Percentiles rank a stretch among this genome's conserved stretches.
Evolutionary conservation across 2,113 vertebrate species (phyloP).

Genomic region (Hystrix cristata): DNA sequence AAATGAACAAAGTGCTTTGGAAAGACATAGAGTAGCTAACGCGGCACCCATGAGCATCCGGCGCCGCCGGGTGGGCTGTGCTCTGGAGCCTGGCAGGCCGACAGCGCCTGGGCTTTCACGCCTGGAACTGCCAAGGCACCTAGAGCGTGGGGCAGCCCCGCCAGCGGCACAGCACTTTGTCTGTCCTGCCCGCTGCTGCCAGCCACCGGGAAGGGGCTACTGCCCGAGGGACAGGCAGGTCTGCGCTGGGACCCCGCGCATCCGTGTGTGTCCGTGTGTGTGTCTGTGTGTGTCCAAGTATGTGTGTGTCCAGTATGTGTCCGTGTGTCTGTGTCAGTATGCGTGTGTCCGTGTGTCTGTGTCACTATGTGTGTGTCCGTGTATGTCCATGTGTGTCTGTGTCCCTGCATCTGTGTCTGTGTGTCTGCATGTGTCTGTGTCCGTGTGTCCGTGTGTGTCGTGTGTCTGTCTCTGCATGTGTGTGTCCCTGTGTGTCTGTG

Average conservation of each 20-base stretch:
- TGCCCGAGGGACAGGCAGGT: not conserved
- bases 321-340: too few species aligned
- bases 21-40: not conserved
- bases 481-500: not conserved
- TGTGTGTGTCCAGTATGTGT: too few species aligned
- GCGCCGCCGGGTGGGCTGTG: accelerated
- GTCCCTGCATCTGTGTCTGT: not conserved
- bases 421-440: not conserved
- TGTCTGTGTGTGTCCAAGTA: not conserved
- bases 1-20: not conserved
- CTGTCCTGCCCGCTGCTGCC: not conserved
- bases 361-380: too few species aligned
- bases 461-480: not conserved
- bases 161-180: not conserved
- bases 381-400: too few species aligned
- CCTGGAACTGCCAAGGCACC: not conserved
- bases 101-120: not conserved
- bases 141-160: not conserved
- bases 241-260: not conserved
- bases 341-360: not conserved
- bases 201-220: not conserved
- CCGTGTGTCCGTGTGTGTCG: not conserved
- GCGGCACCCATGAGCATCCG: not conserved
- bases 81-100: not conserved
- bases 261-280: not conserved